phyloP scores from a whole-genome alignment of 2,113 vertebrate genomes.

The Rattus rattus region DNA sequence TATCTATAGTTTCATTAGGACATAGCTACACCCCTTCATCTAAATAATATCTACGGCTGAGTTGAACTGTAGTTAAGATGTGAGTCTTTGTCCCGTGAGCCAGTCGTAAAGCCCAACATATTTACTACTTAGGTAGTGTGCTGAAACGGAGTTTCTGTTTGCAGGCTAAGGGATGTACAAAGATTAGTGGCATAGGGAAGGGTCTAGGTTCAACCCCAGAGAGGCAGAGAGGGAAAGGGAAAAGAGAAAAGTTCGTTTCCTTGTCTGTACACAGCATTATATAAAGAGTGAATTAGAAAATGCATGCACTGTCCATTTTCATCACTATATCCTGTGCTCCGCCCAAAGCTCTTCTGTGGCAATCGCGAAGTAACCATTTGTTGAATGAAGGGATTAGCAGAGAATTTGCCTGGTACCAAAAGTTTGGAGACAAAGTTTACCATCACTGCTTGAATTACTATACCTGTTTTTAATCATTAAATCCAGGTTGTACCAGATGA shows the following conservation, averaged over 20 bases:
- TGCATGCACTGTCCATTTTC: background rate
- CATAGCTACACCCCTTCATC: background rate
- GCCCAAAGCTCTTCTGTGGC: background rate
- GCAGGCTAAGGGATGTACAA: background rate
- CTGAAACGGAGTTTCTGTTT: constrained; percentile 10
- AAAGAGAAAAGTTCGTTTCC: background rate
- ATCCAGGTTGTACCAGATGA: background rate
- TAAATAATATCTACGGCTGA: background rate
- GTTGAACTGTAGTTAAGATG: background rate
- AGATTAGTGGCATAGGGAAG: background rate
- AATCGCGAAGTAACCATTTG: constrained; percentile 29
- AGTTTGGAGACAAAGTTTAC: background rate
- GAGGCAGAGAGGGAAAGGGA: too few relatives aligned
- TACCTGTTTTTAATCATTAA: constrained; percentile 17
- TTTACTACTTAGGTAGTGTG: constrained; percentile 26
- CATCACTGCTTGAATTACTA: background rate
- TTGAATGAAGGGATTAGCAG: background rate
- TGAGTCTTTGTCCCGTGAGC: background rate
- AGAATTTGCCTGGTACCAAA: constrained; percentile 21
- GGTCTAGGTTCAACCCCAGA: background rate
- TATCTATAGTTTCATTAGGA: background rate
- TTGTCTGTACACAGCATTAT: background rate
- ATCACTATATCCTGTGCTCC: background rate
- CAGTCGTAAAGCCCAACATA: constrained; percentile 27
- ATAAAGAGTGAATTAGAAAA: background rate